A percentile compares a stretch with the other conserved stretches of the same genome.
Conservation (phyloP, 64 coral and sea anemone genomes). For the Pocillopora verrucosa region DNA sequence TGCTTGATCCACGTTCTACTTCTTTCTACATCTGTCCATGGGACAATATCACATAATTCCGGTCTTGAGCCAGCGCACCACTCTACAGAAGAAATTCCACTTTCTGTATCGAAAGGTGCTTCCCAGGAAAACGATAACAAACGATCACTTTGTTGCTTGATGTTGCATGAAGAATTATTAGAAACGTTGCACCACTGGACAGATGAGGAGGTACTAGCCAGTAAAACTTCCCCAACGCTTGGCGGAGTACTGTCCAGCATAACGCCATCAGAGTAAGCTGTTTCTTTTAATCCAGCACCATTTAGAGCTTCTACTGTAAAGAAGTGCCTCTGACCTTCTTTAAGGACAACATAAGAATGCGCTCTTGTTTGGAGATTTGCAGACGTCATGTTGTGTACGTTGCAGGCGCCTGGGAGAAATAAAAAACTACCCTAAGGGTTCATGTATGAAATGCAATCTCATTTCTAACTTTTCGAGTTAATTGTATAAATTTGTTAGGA, state of each 20-base stretch:
- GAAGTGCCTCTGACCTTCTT: slow-evolving; percentile 63
- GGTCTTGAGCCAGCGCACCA: slow-evolving; percentile 62
- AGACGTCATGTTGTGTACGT: slow-evolving; percentile 43
- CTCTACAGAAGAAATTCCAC: slow-evolving; percentile 43
- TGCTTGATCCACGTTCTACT: not conserved
- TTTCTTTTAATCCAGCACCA: slow-evolving; percentile 59
- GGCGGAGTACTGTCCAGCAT: slow-evolving; percentile 77
- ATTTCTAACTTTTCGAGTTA: too few relatives aligned
- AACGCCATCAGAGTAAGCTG: slow-evolving; percentile 81
- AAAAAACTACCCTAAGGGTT: not conserved
- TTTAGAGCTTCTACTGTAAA: slow-evolving; percentile 83
- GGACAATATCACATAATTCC: slow-evolving; percentile 54
- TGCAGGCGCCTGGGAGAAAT: slow-evolving; percentile 60
- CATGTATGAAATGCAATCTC: too few relatives aligned
- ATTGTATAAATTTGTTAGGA: too few relatives aligned
- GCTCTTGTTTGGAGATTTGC: slow-evolving; percentile 57
- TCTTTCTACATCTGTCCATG: slow-evolving; percentile 37
- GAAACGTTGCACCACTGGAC: not conserved
- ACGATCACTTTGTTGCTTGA: slow-evolving; percentile 28
- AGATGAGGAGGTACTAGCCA: not conserved
- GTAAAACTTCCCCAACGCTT: slow-evolving; percentile 28
- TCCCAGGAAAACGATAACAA: slow-evolving; percentile 54
- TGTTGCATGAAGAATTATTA: not conserved
- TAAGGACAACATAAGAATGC: not conserved
- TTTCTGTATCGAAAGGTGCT: slow-evolving; percentile 59